Base-by-base conservation (phyloP, 2,113 vertebrate species). In the Rhinolophus sinicus region DNA sequence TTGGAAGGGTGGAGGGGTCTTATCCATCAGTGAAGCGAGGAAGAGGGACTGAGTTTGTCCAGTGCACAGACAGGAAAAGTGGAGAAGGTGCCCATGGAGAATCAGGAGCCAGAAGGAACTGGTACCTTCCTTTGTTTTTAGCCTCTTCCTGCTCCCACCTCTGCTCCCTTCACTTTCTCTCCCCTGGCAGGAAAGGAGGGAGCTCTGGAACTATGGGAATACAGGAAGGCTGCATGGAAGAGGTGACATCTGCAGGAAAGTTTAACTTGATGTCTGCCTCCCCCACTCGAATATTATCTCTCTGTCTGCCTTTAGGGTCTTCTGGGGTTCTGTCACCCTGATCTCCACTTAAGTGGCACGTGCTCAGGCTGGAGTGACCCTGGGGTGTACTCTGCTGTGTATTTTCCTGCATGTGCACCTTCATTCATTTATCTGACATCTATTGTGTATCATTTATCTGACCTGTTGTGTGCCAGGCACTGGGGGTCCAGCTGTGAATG, bases 141-240 rank as follows among this genome's bases (percentile, higher is more conserved):
- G 9, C 18, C 14, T 85, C 30, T 62, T 40, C n/a, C 33, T 52
- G n/a, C 24, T 44, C 28, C 40, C 9, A 9, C 47, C 22, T 86
- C 33, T 50, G 44, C 26, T 47, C 47, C 69, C 10, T 35, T 47
- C 44, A 8, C 13, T 54, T 47, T 70, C 56, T 47, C 22, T 40
- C 40, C 22, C 30, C 50, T 38, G 33, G 28, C 44, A 40, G 35
- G 44, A 44, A 76, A 78, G 88, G 88, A 58, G 24, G 21, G 64
- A 70, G 22, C 73, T 33, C 40, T 76, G 35, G 75, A 8, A 13
- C 67, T 12, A 8, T 50, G 47, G 28, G 30, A 58, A 12, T 14
- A 40, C 8, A 26, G 58, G 58, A 35, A 47, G 58, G 50, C 96
- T 91, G 94, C 96, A 92, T 88, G 93, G 85, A 87, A 47, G 75